Evolutionary conservation across 2,113 vertebrate genomes (phyloP), one percentile per base, ranked within the genome.

Genomic region (Crotalus tigris): DNA sequence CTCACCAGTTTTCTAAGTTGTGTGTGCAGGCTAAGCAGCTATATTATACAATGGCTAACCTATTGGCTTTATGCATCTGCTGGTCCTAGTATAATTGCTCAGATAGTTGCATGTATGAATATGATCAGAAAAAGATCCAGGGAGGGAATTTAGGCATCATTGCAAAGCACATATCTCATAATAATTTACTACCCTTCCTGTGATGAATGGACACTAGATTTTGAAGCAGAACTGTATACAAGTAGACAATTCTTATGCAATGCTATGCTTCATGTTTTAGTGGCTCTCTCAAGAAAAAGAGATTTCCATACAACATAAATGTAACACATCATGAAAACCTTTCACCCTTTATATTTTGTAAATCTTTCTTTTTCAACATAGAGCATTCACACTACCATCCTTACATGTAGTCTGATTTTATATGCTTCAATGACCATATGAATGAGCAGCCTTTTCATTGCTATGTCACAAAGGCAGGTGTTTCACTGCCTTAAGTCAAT

Each of bases 371-470:
- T 44, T 33, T 81, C 75, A 81, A 81, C 15, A 39, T 21, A 9
- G 15, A 61, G 39, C 39, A 8, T 87, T 15, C 29, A 87, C 11
- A 51, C 19, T 10, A 1, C 2, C n/a, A 39, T 26, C 51, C 3
- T n/a, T 24, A 55, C 13, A 12, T 2, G 39, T n/a, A 87, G 7
- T 33, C 29, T 61, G 85, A 92, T 61, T 85, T 59, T 39, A 24
- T 53, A 64, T 29, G 4, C 0, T 59, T 49, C 85, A 92, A 49
- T 3, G 23, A 92, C 29, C 0, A 0, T 44, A 0, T 53, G 46
- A 11, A 0, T 1, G 46, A 19, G 3, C 26, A 29, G 1, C 23
- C 33, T 92, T 46, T 93, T 21, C 49, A 39, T 21, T 91, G 39
- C 93, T 15, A 13, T 61, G 44, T 90, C 33, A 81, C 75, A 81